Conservation (phyloP, 2,797 vertebrate genomes). For the Cyclura pinguis region DNA sequence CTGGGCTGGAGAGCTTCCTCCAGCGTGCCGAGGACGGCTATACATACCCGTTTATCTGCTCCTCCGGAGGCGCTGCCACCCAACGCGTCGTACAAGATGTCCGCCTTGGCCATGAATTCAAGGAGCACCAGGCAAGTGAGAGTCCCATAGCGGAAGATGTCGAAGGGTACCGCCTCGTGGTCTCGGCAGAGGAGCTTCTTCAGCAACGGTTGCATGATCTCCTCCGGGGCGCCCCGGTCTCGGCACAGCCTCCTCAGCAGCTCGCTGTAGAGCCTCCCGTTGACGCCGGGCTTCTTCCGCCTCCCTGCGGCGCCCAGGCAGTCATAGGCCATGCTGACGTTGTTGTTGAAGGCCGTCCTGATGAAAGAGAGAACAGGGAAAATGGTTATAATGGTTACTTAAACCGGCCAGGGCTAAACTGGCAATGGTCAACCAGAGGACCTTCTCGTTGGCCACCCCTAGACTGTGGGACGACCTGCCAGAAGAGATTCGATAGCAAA, state of each 20-base stretch:
- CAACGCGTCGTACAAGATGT: conserved; percentile 86
- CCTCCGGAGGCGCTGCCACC: conserved; percentile 72
- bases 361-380: not conserved
- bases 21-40: conserved; percentile 87
- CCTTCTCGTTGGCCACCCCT: too few species aligned
- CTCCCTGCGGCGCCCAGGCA: conserved; percentile 82
- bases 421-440: too few species aligned
- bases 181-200: conserved; percentile 89
- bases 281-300: conserved; percentile 80
- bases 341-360: conserved; percentile 94
- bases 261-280: conserved; percentile 89
- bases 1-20: conserved; percentile 86
- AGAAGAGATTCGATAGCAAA: too few species aligned
- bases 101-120: conserved; percentile 89
- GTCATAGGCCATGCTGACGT: conserved; percentile 88
- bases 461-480: too few species aligned
- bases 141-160: conserved; percentile 91
- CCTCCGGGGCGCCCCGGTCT: conserved; percentile 83
- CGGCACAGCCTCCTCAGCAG: conserved; percentile 87
- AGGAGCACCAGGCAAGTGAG: conserved; percentile 91
- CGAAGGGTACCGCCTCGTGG: conserved; percentile 91
- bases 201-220: conserved; percentile 84
- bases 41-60: conserved; percentile 83
- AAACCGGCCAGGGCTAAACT: too few species aligned
- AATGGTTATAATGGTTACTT: not conserved